Percentiles rank a stretch among this genome's conserved stretches.
Evolutionary conservation across 2,113 vertebrate genomes (phyloP).

Genomic region (Arothron firmamentum): DNA sequence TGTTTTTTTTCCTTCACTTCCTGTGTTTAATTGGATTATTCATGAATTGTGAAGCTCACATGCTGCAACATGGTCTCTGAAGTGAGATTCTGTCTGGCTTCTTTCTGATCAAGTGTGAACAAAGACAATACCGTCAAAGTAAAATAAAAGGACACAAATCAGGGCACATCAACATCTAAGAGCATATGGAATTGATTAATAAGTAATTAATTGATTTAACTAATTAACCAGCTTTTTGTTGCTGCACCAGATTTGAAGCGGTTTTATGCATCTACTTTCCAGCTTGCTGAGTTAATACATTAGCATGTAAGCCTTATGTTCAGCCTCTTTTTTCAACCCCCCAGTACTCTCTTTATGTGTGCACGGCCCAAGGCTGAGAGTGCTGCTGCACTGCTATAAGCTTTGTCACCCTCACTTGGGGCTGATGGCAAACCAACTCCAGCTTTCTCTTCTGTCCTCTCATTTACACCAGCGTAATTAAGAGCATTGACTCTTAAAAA

Average conservation of each 20-base stretch:
- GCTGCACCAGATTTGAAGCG: conserved; percentile 28
- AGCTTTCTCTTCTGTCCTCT: conserved; percentile 50
- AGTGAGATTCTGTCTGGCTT: too few species aligned
- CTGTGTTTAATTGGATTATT: too few species aligned
- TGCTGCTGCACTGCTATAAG: conserved; percentile 43
- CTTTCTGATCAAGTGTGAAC: too few species aligned
- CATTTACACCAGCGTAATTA: conserved; percentile 65
- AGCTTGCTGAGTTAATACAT: conserved; percentile 56
- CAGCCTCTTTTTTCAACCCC: conserved; percentile 30
- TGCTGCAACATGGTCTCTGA: too few species aligned
- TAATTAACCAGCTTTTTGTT: conserved; percentile 16
- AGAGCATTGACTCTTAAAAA: conserved; percentile 58
- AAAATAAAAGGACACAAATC: too few species aligned
- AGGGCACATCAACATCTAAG: conserved; percentile 1
- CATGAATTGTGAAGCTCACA: too few species aligned
- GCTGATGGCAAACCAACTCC: conserved; percentile 42
- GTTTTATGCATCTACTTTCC: conserved; percentile 53
- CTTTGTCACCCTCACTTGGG: conserved; percentile 56
- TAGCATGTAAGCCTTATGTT: conserved; percentile 62
- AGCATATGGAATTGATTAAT: conserved; percentile 8
- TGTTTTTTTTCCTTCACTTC: too few species aligned
- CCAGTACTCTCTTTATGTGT: conserved; percentile 55
- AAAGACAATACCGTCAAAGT: too few species aligned
- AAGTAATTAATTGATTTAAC: conserved; percentile 34
- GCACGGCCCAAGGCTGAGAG: conserved; percentile 49